A percentile compares a stretch with the other conserved stretches of the same genome.
phyloP scores from a whole-genome alignment of 2,797 vertebrate genomes.

The Momotus momota region DNA sequence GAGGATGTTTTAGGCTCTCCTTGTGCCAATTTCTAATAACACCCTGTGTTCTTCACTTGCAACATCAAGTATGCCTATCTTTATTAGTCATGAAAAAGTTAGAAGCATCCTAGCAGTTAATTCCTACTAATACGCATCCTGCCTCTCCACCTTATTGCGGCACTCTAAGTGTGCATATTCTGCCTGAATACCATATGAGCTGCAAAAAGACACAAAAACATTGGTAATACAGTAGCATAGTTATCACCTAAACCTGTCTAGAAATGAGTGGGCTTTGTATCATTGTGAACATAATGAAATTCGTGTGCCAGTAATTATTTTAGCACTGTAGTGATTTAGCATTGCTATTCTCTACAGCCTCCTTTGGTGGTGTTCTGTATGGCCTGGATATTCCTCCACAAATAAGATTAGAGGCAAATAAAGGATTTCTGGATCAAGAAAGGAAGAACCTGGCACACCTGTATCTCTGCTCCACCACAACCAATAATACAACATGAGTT shows the following conservation, averaged over 20 bases:
- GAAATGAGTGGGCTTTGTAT: neutral
- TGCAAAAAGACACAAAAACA: neutral
- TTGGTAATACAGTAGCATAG: neutral
- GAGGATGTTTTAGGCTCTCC: constrained; percentile 38
- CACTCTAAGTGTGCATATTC: neutral
- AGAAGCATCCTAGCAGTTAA: constrained; percentile 50
- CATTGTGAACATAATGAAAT: neutral
- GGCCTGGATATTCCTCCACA: neutral
- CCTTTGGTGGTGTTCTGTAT: neutral
- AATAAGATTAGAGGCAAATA: neutral
- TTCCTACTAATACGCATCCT: neutral
- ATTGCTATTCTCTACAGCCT: neutral
- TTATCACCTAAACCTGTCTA: neutral
- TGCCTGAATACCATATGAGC: neutral
- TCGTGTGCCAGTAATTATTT: neutral
- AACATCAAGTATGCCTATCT: constrained; percentile 53
- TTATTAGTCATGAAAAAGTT: constrained; percentile 50
- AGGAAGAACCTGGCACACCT: neutral
- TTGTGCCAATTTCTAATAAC: constrained; percentile 54
- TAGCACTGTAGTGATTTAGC: neutral
- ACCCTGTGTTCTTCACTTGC: constrained; percentile 49
- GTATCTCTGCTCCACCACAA: neutral
- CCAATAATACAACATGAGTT: neutral
- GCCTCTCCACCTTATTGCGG: neutral
- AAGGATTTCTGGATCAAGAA: neutral